Conservation (phyloP, 2,888 invertebrate genomes). For the Plebejus melissa region DNA sequence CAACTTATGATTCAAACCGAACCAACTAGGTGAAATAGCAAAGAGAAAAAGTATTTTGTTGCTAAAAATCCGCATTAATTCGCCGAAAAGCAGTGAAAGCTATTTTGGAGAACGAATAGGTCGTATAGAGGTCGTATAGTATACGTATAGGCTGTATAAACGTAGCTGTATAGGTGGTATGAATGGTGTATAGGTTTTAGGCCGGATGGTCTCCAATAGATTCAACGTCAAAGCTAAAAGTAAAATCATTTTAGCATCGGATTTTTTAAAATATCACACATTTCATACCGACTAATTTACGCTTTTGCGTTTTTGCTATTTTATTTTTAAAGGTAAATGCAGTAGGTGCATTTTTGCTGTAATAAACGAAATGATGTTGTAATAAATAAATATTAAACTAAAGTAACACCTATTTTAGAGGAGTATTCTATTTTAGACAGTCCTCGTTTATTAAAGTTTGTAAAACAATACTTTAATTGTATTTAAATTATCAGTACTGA, state of each 20-base stretch:
- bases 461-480: too few relatives aligned
- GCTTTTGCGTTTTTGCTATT: constrained; percentile 1
- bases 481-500: too few relatives aligned
- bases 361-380: neutral
- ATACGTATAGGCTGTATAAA: neutral
- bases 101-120: neutral
- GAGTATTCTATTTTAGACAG: too few relatives aligned
- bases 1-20: neutral
- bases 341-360: neutral
- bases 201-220: constrained; percentile 9
- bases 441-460: too few relatives aligned
- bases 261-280: constrained; percentile 6
- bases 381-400: neutral
- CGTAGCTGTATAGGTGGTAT: neutral
- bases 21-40: neutral
- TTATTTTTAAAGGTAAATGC: neutral
- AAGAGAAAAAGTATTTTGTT: neutral
- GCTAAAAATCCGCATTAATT: constrained; percentile 14
- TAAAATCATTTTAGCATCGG: neutral
- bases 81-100: neutral
- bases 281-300: neutral
- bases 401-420: too few relatives aligned
- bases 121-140: neutral
- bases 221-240: neutral
- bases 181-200: neutral